Evolutionary conservation across 1,140 invertebrate species (phyloP), one percentile per base, ranked within the genome.

Genomic region (Conopomorpha cramerella): DNA sequence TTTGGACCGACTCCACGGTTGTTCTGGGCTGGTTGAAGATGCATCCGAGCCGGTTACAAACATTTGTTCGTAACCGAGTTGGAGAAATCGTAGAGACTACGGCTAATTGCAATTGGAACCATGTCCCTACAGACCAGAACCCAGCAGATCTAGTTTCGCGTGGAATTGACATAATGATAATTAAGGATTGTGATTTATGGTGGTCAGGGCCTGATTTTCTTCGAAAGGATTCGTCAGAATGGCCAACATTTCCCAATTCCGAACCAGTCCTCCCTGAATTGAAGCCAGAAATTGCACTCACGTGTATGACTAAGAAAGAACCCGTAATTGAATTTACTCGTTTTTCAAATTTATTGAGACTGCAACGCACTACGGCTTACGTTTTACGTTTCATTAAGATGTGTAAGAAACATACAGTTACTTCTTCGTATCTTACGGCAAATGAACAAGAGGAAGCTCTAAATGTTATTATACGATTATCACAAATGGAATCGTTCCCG

Each of bases 321-420:
- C 1, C 11, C 13, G 32, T 44, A 3, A 42, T 46, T 19, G 13
- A 44, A 28, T 50, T 50, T 46, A 29, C 34, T 11, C 30, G 36
- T 16, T 49, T 43, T 47, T 47, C 41, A 15, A 51, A 43, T 39
- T 47, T 32, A 28, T 29, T 29, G 16, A 8, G 45, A 13, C 38
- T 45, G 11, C 15, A 27, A 16, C 31, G 49, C 27, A 12, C 31
- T 13, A 2, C 43, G 30, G 42, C 38, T 8, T 43, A 33, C 13
- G 36, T 47, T n/a, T 39, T 45, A 35, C 17, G 41, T 4, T 49
- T 46, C 32, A 33, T 44, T 19, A 34, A 38, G 12, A 8, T 7
- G 26, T 50, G 48, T 30, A 38, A 18, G 32, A 42, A 25, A 18
- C 16, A 35, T 11, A 8, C 10, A 1, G 6, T 15, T 12, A 1